Percentiles rank a stretch among this genome's conserved stretches.
Evolutionary conservation across 2,797 vertebrate species (phyloP).

Genomic region (Potorous gilbertii): DNA sequence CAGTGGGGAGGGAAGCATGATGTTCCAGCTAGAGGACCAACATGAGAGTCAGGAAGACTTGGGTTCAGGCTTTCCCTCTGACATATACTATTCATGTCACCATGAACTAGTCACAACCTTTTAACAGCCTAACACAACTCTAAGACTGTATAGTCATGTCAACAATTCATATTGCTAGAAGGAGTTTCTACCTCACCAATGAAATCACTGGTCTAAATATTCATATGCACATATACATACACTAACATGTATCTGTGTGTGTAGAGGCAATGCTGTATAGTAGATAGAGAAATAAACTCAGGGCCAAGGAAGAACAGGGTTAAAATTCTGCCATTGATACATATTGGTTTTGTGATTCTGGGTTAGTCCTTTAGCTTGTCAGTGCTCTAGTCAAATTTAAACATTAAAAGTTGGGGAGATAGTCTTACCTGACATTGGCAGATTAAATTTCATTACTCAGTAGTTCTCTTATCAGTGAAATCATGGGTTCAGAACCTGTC

Average conservation of each 20-base stretch:
- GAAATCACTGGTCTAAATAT: too few relatives aligned
- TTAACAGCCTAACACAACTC: too few relatives aligned
- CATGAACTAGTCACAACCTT: too few relatives aligned
- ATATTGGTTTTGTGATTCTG: neutral
- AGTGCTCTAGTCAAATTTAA: neutral
- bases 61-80: too few relatives aligned
- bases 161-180: too few relatives aligned
- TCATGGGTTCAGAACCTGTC: neutral
- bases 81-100: neutral
- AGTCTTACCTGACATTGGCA: neutral
- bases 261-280: too few relatives aligned
- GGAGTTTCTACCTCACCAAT: too few relatives aligned
- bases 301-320: neutral
- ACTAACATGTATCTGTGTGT: too few relatives aligned
- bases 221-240: too few relatives aligned
- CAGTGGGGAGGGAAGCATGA: neutral
- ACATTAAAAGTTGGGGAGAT: neutral
- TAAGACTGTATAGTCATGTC: too few relatives aligned
- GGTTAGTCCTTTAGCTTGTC: neutral
- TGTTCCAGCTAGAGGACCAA: neutral
- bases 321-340: neutral
- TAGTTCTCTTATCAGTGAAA: neutral
- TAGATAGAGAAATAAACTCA: too few relatives aligned
- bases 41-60: neutral
- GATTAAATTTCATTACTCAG: neutral